Evolutionary conservation across 1,140 invertebrate genomes (phyloP), one percentile per base, ranked within the genome.

Genomic region (Sminthurides bifidus): DNA sequence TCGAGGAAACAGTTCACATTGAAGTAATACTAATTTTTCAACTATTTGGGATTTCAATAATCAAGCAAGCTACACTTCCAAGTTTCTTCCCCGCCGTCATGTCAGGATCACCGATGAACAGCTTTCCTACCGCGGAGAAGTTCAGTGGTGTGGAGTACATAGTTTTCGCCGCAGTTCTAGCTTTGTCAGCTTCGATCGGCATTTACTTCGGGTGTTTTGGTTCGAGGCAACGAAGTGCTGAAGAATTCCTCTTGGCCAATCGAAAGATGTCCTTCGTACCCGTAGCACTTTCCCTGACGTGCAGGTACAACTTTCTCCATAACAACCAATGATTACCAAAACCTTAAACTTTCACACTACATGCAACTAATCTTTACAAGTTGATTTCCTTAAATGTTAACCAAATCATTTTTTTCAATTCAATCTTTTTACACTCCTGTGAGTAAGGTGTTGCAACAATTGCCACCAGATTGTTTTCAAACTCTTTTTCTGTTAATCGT

Each of bases 181-280:
- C 57, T 2, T 48, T 58, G 0, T 72, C 70, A 5, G 55, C 71
- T 2, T 69, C 60, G 3, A 76, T 76, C 33, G 75, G 75, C 1
- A 45, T 76, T n/a, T 77, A 68, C 54, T 74, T 73, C 66, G 74
- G 69, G 3, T 72, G 68, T 40, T 71, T 68, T 45, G 73, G 74
- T 50, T 59, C 69, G 15, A 70, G 70, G 49, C 70, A 73, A 50
- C 72, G 68, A 29, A 69, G 68, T 0, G 67, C 69, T 1, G 65
- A 71, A 3, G 71, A 75, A 30, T 75, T 70, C 56, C 64, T 76
- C 21, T 56, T 74, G 56, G 74, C 68, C 0, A 58, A 64, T 30
- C 2, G 59, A 23, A 4, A 52, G 41, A 57, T 61, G 58, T 49
- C 51, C 6, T 31, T 27, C n/a, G 8, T 27, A 5, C 44, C 44